Evolutionary conservation across 1,140 invertebrate genomes (phyloP), one percentile per base, ranked within the genome.

Genomic region (Tachypleus tridentatus): DNA sequence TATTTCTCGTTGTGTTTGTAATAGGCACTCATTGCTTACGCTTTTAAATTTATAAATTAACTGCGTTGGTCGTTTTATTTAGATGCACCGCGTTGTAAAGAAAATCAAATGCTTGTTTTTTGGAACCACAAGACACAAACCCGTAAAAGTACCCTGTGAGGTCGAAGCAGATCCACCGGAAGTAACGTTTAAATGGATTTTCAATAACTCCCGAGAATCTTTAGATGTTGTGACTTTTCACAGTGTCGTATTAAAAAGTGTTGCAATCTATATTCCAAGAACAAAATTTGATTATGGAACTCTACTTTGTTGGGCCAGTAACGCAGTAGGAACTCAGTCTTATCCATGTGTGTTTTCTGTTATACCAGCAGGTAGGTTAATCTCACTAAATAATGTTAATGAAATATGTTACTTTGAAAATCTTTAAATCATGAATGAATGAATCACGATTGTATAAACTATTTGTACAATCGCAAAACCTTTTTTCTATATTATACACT

Each of bases 181-280:
- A 3, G 79, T 82, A 68, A 78, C 88, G 72, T 95, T 93, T 73
- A 85, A 84, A 62, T 94, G 91, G 91, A 91, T 87, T 5, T 93
- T 94, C 79, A 93, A 93, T 78, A 93, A 91, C 74, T 91, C 89
- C 4, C 89, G 88, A 0, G 90, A 92, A 73, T 90, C 84, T 69
- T 86, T 90, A 70, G 88, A 91, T 49, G 53, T 65, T 3, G 64
- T 65, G 8, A 67, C 66, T 4, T 79, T 83, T 67, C 77, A 80
- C 73, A 83, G 80, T 71, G 80, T 80, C 4, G 70, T 68, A 11
- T 67, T 66, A 8, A 69, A 64, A 29, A 88, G 86, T 71, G 82
- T 83, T 67, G 80, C 85, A 69, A 84, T 81, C 76, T 88, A 83
- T 75, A 83, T 80, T 62, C 82, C 83, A 51, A 79, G 77, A 64